phyloP scores from a whole-genome alignment of 37 sponge, comb jelly and placozoan species.

The Diacarnus erythraeanus region DNA sequence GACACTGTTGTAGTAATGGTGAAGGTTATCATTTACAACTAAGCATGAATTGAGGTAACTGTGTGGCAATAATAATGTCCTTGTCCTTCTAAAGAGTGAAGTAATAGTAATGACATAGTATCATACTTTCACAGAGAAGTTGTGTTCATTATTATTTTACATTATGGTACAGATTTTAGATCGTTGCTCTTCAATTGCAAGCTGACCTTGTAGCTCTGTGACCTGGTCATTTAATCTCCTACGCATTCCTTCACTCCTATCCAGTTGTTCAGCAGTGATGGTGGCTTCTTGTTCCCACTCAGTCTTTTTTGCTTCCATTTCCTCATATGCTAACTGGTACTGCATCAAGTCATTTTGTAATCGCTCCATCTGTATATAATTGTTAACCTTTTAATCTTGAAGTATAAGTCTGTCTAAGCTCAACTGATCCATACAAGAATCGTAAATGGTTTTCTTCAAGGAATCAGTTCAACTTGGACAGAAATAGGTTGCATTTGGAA shows the following conservation, averaged over 20 bases:
- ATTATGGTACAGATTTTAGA: slow-evolving; percentile 63
- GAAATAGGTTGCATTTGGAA: no score
- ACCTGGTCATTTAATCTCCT: slow-evolving; percentile 82
- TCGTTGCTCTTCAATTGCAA: slow-evolving; percentile 85
- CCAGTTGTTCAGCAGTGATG: slow-evolving; percentile 41
- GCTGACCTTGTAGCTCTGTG: slow-evolving; percentile 85
- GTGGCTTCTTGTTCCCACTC: slow-evolving; percentile 54
- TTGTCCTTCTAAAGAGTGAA: no score
- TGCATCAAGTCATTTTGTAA: slow-evolving; percentile 45
- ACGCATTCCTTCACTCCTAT: slow-evolving; percentile 78
- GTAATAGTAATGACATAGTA: background rate
- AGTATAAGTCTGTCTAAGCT: background rate
- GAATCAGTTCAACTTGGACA: no score
- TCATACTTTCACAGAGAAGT: background rate
- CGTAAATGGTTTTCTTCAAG: no score
- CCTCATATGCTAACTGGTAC: slow-evolving; percentile 62
- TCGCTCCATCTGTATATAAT: slow-evolving; percentile 48
- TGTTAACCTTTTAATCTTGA: background rate
- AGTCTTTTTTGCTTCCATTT: slow-evolving; percentile 39
- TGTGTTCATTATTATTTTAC: slow-evolving; percentile 5
- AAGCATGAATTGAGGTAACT: no score
- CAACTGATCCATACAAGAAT: no score
- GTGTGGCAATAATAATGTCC: no score
- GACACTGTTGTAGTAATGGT: no score
- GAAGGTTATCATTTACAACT: no score